Percentiles rank a stretch among this genome's conserved stretches.
Evolutionary conservation across 64 coral and sea anemone species (phyloP).

Genomic region (Platygyra sinensis): DNA sequence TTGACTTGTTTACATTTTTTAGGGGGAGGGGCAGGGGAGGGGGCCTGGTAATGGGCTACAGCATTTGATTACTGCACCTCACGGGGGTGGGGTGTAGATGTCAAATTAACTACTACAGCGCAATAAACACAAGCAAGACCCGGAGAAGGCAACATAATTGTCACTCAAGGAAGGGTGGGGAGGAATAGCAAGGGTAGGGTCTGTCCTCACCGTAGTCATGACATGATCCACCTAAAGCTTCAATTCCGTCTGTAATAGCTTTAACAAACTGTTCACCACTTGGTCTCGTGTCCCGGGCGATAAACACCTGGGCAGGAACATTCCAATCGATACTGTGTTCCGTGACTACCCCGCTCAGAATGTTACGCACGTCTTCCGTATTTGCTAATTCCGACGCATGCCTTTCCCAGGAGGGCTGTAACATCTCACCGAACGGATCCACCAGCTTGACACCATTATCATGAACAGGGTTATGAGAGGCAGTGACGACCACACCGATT

Average conservation of each 20-base stretch:
- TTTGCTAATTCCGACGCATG: conserved; percentile 89
- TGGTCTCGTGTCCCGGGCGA: conserved; percentile 93
- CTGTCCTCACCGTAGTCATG: conserved; percentile 80
- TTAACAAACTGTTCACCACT: conserved; percentile 73
- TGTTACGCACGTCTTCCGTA: conserved; percentile 58
- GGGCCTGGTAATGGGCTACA: too few relatives aligned
- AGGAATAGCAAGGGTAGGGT: background rate
- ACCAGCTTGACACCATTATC: conserved; percentile 98
- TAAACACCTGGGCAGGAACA: conserved; percentile 59
- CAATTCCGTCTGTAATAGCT: conserved; percentile 73
- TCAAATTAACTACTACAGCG: background rate
- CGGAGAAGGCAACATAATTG: too few relatives aligned
- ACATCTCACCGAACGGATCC: conserved; percentile 96
- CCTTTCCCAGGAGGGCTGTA: conserved; percentile 90
- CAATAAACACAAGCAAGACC: too few relatives aligned
- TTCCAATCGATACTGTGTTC: conserved; percentile 50
- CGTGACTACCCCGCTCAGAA: conserved; percentile 49
- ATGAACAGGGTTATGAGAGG: conserved; percentile 92
- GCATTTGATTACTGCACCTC: too few relatives aligned
- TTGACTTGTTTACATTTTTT: background rate
- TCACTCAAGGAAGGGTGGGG: background rate
- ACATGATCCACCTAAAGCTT: conserved; percentile 80
- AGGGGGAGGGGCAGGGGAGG: too few relatives aligned
- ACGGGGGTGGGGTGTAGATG: too few relatives aligned
- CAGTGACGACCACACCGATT: conserved; percentile 91